Evolutionary conservation across 2,797 vertebrate species (phyloP).

Genomic region (Chelmon rostratus): DNA sequence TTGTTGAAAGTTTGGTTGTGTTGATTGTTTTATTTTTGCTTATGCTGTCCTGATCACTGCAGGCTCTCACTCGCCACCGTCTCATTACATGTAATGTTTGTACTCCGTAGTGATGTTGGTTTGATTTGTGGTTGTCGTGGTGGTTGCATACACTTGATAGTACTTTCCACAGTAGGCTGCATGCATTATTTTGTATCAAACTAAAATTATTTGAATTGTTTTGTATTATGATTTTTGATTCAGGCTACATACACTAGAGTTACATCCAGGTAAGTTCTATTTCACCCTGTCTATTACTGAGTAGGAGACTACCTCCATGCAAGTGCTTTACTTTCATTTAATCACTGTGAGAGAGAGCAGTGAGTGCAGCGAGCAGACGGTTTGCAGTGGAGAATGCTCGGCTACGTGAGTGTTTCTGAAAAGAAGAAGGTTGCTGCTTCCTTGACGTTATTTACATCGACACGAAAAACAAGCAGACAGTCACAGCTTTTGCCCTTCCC

Average conservation of each 20-base stretch:
- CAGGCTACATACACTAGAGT: neutral
- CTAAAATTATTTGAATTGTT: neutral
- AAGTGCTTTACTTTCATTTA: neutral
- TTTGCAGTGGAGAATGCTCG: neutral
- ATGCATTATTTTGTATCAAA: neutral
- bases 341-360: neutral
- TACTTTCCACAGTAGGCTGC: neutral
- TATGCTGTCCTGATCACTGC: neutral
- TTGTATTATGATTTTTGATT: neutral
- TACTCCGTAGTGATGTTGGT: conserved; percentile 10
- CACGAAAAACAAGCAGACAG: neutral
- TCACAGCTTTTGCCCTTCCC: neutral
- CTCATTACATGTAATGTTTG: conserved; percentile 1
- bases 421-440: neutral
- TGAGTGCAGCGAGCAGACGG: neutral
- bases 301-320: neutral
- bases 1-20: neutral
- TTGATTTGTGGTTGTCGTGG: conserved; percentile 24
- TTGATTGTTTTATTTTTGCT: conserved; percentile 4
- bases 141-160: conserved; percentile 6
- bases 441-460: neutral
- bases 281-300: neutral
- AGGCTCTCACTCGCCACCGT: conserved; percentile 12
- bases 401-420: neutral
- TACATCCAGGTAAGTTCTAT: neutral